These are phyloP conservation scores for Monarcha castaneiventris DNA, from an alignment of 2,113 vertebrate genomes.

Conservation along the genomic window DNA sequence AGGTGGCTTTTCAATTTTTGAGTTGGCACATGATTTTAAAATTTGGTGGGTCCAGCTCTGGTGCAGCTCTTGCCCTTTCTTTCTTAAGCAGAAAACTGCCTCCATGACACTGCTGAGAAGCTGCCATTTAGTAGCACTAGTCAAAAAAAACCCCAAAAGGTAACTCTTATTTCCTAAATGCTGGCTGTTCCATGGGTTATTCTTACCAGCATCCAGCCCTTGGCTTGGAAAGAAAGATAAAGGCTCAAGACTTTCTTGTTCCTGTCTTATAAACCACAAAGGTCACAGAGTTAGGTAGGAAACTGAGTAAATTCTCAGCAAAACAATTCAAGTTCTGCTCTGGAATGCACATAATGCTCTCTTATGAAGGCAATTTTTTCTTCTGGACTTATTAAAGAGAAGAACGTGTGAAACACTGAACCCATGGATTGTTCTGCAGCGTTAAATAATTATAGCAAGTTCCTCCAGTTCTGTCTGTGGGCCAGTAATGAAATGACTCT, in stretches of 20 bases:
- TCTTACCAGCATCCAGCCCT: background rate
- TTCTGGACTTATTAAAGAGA: background rate
- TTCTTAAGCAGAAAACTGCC: background rate
- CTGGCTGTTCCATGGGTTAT: background rate
- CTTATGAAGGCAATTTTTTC: background rate
- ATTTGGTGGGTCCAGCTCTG: background rate
- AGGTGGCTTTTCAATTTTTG: background rate
- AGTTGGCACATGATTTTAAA: background rate
- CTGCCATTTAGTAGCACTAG: background rate
- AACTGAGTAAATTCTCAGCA: background rate
- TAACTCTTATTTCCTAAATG: background rate
- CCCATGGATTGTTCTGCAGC: background rate
- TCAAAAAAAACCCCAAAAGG: fast-evolving
- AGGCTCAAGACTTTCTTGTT: background rate
- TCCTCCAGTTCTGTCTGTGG: background rate
- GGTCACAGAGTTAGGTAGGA: background rate
- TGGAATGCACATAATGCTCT: background rate
- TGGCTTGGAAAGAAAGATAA: background rate
- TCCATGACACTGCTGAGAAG: background rate
- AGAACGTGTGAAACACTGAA: background rate
- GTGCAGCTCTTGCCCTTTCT: background rate
- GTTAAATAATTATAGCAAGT: background rate
- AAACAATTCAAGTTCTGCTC: background rate
- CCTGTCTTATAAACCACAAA: background rate
- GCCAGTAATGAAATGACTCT: background rate